Evolutionary conservation across 2,888 invertebrate species (phyloP), one percentile per base, ranked within the genome.

Genomic region (Drosophila sordidapex): DNA sequence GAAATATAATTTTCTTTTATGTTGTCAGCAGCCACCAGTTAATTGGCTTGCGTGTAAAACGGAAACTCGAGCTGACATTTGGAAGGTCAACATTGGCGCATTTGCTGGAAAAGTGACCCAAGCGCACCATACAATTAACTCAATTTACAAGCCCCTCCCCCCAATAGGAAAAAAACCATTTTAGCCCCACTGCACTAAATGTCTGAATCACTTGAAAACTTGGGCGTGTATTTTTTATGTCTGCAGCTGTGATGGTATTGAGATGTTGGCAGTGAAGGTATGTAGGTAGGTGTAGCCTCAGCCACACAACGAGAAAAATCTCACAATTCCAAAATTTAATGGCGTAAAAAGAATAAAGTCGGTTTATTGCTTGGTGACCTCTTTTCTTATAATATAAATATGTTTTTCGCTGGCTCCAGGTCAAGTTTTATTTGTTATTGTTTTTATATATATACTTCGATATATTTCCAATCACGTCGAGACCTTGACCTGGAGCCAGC

Each of bases 21-120:
- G 53, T 46, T 69, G 65, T 35, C 40, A 38, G 33, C 52, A 67
- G 25, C 25, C 36, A 48, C 10, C 53, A 53, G 53, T 43, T 18
- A 57, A 54, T 40, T 57, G 40, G 56, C 8, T 10, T 40, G 49
- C 40, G 57, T 38, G 33, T 51, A 43, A 54, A 75, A 60, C 82
- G 79, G 79, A 79, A 81, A 79, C 70, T 49, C 57, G 59, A 78
- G 29, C 78, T 67, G 71, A 61, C 75, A 72, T 48, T 71, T 72
- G 65, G 80, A 80, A 80, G 82, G 80, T 80, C 79, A 79, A 65
- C 60, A 29, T 51, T 51, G 21, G 46, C 36, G 46, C 25, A 46
- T 46, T 46, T 8, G 49, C 51, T 73, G 51, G 40, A 52, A 65
- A 65, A 76, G 54, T 81, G 64, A 52, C 64, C 81, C 69, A 68